These are phyloP conservation scores for Therioaphis trifolii DNA, from an alignment of 2,888 invertebrate species.

Conservation along the genomic window DNA sequence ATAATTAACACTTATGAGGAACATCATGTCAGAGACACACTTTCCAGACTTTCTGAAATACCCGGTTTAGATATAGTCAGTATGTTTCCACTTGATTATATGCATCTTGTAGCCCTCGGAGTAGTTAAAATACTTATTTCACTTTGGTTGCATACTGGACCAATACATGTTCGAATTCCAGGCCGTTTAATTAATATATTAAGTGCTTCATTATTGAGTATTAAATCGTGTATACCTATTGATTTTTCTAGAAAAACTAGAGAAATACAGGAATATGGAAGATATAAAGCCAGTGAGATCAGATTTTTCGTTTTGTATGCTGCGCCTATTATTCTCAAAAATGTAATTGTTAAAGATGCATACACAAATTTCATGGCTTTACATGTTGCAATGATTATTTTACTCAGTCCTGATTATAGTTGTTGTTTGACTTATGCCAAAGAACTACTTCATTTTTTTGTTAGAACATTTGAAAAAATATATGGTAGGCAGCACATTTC, in stretches of 20 bases:
- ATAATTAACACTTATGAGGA: no score
- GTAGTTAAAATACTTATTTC: no score
- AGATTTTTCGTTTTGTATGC: constrained; percentile 5
- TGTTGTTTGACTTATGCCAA: neutral
- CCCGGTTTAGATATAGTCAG: no score
- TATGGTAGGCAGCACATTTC: no score
- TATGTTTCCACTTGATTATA: no score
- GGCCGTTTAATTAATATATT: neutral
- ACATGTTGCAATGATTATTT: constrained; percentile 2
- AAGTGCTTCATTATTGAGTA: neutral
- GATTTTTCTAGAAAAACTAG: constrained; percentile 16
- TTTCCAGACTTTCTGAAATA: no score
- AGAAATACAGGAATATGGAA: neutral
- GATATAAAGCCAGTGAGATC: constrained; percentile 16
- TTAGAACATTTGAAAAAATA: no score
- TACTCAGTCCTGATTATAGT: constrained; percentile 1
- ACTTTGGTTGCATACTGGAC: constrained; percentile 9
- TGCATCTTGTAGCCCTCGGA: no score
- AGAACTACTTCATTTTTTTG: neutral
- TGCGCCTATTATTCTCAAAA: constrained; percentile 4
- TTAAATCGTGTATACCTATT: neutral
- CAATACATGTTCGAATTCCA: neutral
- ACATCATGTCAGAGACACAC: no score
- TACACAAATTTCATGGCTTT: constrained; percentile 8
- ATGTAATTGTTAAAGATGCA: neutral